phyloP scores from a whole-genome alignment of 2,113 vertebrate genomes.

The Zosterops hypoxanthus region DNA sequence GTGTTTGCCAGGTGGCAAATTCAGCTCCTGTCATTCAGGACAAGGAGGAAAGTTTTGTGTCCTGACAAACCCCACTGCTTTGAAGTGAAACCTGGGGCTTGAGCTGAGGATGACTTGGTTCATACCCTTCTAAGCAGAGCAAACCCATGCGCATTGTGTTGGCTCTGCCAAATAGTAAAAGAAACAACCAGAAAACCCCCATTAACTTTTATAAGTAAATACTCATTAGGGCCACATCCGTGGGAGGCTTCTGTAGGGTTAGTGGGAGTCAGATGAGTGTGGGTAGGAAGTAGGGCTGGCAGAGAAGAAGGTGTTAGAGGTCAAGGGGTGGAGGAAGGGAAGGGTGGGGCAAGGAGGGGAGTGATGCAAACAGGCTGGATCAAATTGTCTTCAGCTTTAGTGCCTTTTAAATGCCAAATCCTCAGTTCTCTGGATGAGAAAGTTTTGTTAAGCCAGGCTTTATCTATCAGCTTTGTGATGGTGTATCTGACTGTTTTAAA shows the following conservation, averaged over 20 bases:
- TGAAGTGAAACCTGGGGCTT: background rate
- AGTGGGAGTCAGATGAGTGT: background rate
- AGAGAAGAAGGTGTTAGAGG: background rate
- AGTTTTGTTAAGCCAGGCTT: background rate
- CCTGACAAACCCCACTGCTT: background rate
- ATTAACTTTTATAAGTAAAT: background rate
- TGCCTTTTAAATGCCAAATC: background rate
- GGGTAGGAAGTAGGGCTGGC: background rate
- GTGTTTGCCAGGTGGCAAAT: background rate
- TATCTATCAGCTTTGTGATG: background rate
- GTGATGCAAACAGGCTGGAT: background rate
- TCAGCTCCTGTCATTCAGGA: background rate
- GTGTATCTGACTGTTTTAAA: background rate
- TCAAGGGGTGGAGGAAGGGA: background rate
- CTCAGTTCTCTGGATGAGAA: background rate
- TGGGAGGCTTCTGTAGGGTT: rapidly evolving
- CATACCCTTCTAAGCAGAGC: background rate
- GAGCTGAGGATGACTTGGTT: background rate
- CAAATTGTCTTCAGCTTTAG: background rate
- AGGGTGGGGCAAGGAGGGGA: no score
- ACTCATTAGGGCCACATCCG: background rate
- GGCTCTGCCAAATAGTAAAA: background rate
- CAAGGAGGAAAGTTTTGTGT: background rate
- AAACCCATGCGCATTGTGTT: background rate
- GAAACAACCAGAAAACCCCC: background rate